Evolutionary conservation across 2,113 vertebrate species (phyloP), one percentile per base, ranked within the genome.

Genomic region (Recurvirostra avosetta): DNA sequence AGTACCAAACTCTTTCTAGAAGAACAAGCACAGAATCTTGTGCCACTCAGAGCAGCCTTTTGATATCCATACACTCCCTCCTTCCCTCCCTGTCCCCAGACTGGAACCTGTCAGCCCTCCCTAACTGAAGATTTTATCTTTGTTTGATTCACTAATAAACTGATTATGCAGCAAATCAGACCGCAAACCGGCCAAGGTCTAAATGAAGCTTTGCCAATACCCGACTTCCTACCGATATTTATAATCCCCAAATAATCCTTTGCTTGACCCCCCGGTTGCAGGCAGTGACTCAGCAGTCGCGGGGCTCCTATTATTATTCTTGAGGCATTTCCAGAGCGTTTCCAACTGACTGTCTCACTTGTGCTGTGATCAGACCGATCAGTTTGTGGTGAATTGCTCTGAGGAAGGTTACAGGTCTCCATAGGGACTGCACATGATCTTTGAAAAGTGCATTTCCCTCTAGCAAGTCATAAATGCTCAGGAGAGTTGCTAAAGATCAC

Each of bases 401-500:
- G 76, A 94, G 87, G 95, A 97, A 97, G 95, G 97, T 95, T 97
- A 93, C 92, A 66, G 92, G 89, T 97, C 93, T 96, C 97, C 95
- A 56, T 32, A 96, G 96, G 97, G 97, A 97, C 90, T 45, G 79
- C 70, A 90, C 94, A 34, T 92, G 96, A 96, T 93, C 95, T 97
- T 97, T 97, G 78, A 66, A 94, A 97, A 97, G 96, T 76, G 91
- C 91, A 73, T 94, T 97, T 92, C 92, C 95, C 93, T 95, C 73
- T 9, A 89, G 95, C 92, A 94, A 96, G 79, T 50, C 73, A 72
- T 78, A 96, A 97, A 95, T 40, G 87, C 93, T 97, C 84, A 66
- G 25, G 52, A 96, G 89, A 94, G 88, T 66, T 63, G 89, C 90
- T 97, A 93, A 97, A 97, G 96, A 96, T 96, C 94, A 91, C 77